Base-by-base conservation (phyloP, 2,888 invertebrate species). In the Athalia circularis region DNA sequence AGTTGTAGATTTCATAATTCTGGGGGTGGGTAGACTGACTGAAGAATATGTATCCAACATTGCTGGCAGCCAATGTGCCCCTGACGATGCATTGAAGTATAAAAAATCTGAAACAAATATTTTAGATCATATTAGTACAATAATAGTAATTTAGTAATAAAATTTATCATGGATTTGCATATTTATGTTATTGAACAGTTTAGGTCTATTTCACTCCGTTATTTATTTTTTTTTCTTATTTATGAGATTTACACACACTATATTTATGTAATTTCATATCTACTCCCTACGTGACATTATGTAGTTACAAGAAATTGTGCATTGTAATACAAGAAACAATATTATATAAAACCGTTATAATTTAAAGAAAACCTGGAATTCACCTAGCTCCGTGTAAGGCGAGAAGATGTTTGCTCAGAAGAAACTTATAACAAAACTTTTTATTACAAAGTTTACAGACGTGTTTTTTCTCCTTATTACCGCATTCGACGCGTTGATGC, bases 401-500 rank as follows among this genome's bases (percentile, higher is more conserved):
- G 29, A 47, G 74, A 29, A 50, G 62, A 75, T 75, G 74, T 7
- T 75, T 75, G 11, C 47, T 62, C 50, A 75, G 15, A 48, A 75
- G 11, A n/a, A 75, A 85, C 77, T 81, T 81, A n/a, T 85, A 84
- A 77, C 82, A 82, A 78, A 92, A 90, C 79, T 84, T 84, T 62
- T 84, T 84, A 13, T 84, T 84, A 80, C 92, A 92, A 67, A 87
- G 79, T 5, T 84, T 84, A 81, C 92, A 92, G 6, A 82, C 79
- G 79, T 91, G 90, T 80, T 88, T 87, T 70, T 91, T 90, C 76
- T 90, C 90, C 65, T 89, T 88, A 50, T 88, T 87, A 7, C 90
- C 90, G 80, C 91, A 91, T 80, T 91, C 91, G 59, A 89, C 83
- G 11, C 87, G 85, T 72, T 90, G 88, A 80, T 91, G 91, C 43